Base-by-base conservation (phyloP, 2,797 vertebrate genomes). In the Nyctalus aviator region DNA sequence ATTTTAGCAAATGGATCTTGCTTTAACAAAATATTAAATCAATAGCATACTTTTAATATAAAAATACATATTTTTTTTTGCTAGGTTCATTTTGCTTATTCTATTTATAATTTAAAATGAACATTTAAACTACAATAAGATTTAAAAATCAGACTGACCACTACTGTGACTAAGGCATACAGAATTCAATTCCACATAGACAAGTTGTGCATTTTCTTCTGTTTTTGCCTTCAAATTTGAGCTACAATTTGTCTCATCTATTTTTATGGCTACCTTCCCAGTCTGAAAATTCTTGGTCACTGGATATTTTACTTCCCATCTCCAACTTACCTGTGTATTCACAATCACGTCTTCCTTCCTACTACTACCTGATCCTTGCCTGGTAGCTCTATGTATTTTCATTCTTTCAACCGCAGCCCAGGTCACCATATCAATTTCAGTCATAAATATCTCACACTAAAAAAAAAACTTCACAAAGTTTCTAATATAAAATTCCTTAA, bases 1-100 rank as follows among this genome's bases (percentile, higher is more conserved):
- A 95, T 95, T 84, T 30, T 30, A 83, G 71, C 46, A 95, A 94
- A 93, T 59, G 57, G 78, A 37, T 86, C 46, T 41, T 81, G 20
- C 72, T 53, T 93, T 84, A 37, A 87, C 50, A 14, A 89, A 92
- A 88, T 18, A 23, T 89, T 72, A 93, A 66, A 82, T 92, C 90
- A 89, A 91, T 3, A 91, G 6, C 8, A 91, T 13, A 37, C 17
- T 94, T 25, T 69, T 46, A 83, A 90, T 59, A 37, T 30, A 77
- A 92, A 46, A 93, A 88, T 30, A 27, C 1, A 27, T n/a, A 46
- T 68, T 85, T 90, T 83, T 90, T 83, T 93, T 71, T 64, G 84
- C 3, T 30, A 48, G 57, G 53, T 21, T 85, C 32, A 76, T 46
- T 92, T 84, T 84, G 27, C 23, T 84, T 89, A 35, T 82, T 92